phyloP scores from a whole-genome alignment of 1,140 invertebrate genomes.

The Drosophila arizonae region DNA sequence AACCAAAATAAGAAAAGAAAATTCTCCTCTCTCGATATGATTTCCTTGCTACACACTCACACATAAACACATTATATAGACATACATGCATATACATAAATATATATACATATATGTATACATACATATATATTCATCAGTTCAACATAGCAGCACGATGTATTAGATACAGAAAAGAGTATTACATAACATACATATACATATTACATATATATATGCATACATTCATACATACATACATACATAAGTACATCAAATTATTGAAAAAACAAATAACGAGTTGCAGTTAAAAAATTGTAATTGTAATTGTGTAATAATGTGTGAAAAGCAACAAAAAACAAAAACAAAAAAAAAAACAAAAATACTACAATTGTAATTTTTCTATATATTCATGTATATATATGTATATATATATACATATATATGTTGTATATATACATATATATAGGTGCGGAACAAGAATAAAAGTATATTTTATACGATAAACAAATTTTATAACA shows the following conservation, averaged over 20 bases:
- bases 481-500: slow-evolving; percentile 82
- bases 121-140: slow-evolving; percentile 6
- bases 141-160: slow-evolving; percentile 7
- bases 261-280: slow-evolving; percentile 58
- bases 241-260: slow-evolving; percentile 3
- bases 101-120: not conserved
- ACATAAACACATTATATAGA: not conserved
- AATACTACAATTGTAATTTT: slow-evolving; percentile 69
- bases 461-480: slow-evolving; percentile 81
- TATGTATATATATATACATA: slow-evolving; percentile 66
- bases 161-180: slow-evolving; percentile 8
- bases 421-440: slow-evolving; percentile 51
- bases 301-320: slow-evolving; percentile 74
- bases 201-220: slow-evolving; percentile 14
- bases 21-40: not conserved
- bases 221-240: slow-evolving; percentile 11
- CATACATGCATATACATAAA: not conserved
- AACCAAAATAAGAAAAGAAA: not conserved
- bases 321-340: slow-evolving; percentile 43
- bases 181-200: slow-evolving; percentile 8
- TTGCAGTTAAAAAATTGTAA: slow-evolving; percentile 79
- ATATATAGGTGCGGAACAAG: slow-evolving; percentile 68
- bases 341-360: slow-evolving; percentile 35
- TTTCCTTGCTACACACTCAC: not conserved
- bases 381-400: slow-evolving; percentile 70